Evolutionary conservation across 1,140 invertebrate species (phyloP), one percentile per base, ranked within the genome.

Genomic region (Drosophila arizonae): DNA sequence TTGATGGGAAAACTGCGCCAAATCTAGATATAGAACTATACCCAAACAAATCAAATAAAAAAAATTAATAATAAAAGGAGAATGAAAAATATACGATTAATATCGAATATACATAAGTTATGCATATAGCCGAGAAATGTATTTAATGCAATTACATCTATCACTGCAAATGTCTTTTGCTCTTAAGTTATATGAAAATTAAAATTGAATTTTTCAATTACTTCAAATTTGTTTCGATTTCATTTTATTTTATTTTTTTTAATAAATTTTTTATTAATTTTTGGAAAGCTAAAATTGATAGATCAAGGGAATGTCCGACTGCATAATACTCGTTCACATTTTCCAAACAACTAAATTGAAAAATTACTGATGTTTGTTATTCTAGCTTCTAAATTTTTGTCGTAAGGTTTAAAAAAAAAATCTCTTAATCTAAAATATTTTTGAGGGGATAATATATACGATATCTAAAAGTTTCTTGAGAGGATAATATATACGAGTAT

Each of bases 141-240:
- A 73, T 48, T 66, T 67, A 72, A 65, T 66, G 56, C 33, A 62
- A 68, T 63, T 73, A 50, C 43, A 50, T 50, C 4, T 46, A 60
- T 48, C 50, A 39, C 36, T 70, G 79, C 63, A 81, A 79, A 79
- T 76, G 66, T 78, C 78, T 76, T 82, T 88, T 76, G 70, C 48
- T 66, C 62, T 39, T 67, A 82, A 87, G 79, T 67, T 77, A 60
- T 70, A 52, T 66, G 58, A 65, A 72, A 72, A 87, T 86, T 88
- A 88, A 87, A 87, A 87, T 88, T 82, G 67, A 51, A 45, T 76
- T 86, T 79, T 77, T 58, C 76, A 82, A 88, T 79, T 63, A 88
- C 69, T 77, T 81, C 13, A 56, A 60, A 75, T 46, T 46, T 15
- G 43, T 46, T 46, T 67, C 10, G 9, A 30, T 52, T 36, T 71